Percentiles rank a stretch among this genome's conserved stretches.
Conservation (phyloP, 2,113 vertebrate genomes). For the Spheniscus mendiculus region DNA sequence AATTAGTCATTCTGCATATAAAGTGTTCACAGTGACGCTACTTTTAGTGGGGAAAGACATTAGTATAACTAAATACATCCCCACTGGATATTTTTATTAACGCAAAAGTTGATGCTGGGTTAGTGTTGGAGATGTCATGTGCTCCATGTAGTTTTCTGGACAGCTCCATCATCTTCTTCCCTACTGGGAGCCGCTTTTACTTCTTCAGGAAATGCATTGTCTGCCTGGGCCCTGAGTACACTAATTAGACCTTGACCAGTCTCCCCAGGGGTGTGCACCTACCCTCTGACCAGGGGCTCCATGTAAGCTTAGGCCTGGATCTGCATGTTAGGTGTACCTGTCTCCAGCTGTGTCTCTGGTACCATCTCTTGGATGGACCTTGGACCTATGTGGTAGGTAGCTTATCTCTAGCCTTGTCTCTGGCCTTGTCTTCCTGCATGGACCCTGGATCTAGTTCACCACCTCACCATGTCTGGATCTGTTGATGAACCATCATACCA, state of each 20-base stretch:
- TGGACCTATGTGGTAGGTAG: neutral
- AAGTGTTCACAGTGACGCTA: neutral
- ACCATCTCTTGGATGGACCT: neutral
- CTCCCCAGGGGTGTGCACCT: neutral
- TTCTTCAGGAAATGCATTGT: neutral
- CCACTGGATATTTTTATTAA: neutral
- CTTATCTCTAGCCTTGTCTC: neutral
- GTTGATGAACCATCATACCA: neutral
- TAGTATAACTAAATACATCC: neutral
- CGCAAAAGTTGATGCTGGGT: neutral
- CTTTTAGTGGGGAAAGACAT: neutral
- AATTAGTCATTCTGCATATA: constrained; percentile 25
- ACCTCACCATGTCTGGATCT: neutral
- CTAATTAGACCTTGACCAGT: neutral
- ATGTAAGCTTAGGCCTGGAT: neutral
- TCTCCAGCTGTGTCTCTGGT: neutral
- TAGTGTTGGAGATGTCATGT: neutral
- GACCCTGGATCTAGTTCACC: neutral
- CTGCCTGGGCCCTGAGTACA: neutral
- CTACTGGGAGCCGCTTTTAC: neutral
- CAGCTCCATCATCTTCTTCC: neutral
- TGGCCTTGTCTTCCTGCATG: neutral
- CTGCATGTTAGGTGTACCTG: fast-evolving
- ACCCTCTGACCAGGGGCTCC: neutral
- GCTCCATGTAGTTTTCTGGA: neutral